These are phyloP conservation scores for Sylvia borin DNA, from an alignment of 2,797 vertebrate species.

Conservation along the genomic window DNA sequence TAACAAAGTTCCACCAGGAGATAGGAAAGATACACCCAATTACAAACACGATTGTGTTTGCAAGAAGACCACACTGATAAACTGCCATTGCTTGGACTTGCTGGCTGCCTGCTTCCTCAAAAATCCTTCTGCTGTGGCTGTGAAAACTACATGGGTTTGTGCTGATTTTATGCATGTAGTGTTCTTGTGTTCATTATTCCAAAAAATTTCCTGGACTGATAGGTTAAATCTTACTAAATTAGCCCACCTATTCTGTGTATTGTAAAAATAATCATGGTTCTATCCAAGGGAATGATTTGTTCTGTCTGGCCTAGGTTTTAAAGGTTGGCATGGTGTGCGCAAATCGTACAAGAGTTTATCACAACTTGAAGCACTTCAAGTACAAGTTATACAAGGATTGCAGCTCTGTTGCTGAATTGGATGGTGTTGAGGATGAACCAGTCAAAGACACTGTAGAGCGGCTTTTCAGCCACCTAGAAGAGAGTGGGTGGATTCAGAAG, in stretches of 20 bases:
- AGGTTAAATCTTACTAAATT: neutral
- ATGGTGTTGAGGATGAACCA: slow-evolving; percentile 67
- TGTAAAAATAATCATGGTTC: neutral
- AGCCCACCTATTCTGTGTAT: neutral
- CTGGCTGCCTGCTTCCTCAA: neutral
- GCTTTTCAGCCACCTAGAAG: slow-evolving; percentile 73
- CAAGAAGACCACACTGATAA: neutral
- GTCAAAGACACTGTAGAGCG: slow-evolving; percentile 81
- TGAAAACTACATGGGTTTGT: neutral
- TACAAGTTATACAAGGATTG: slow-evolving; percentile 82
- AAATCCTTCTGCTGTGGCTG: neutral
- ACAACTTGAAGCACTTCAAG: slow-evolving; percentile 85
- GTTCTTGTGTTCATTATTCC: neutral
- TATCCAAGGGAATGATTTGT: neutral
- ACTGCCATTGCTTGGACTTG: neutral
- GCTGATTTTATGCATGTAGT: neutral
- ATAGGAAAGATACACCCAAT: neutral
- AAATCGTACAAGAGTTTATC: slow-evolving; percentile 81
- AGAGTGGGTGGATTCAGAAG: slow-evolving; percentile 80
- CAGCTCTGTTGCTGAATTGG: slow-evolving; percentile 41
- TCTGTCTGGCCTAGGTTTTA: slow-evolving; percentile 73
- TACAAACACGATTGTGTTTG: neutral
- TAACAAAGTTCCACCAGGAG: neutral
- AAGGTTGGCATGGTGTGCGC: slow-evolving; percentile 80
- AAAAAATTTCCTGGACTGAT: neutral